These are phyloP conservation scores for Orgyia antiqua DNA, from an alignment of 2,888 invertebrate species.

Conservation along the genomic window DNA sequence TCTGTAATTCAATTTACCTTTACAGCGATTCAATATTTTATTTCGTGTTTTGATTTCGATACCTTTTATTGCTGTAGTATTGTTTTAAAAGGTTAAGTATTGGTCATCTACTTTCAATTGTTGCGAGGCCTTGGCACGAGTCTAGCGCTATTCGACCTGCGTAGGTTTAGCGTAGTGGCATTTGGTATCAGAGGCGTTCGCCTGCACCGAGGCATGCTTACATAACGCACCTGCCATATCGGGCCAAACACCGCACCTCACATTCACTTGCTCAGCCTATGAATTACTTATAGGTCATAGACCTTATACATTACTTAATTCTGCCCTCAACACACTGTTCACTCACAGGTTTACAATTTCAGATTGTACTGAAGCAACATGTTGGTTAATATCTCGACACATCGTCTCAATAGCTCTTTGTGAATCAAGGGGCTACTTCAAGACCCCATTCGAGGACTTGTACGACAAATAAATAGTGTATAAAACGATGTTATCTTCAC, in stretches of 20 bases:
- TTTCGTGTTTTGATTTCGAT: constrained; percentile 32
- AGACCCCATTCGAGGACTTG: constrained; percentile 26
- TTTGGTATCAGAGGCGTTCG: constrained; percentile 49
- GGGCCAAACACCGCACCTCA: constrained; percentile 64
- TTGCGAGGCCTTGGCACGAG: constrained; percentile 62
- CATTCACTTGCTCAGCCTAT: constrained; percentile 72
- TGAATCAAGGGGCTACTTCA: constrained; percentile 6
- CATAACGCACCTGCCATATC: constrained; percentile 78
- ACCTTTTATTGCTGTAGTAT: constrained; percentile 29
- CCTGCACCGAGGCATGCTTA: constrained; percentile 55
- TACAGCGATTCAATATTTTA: constrained; percentile 35
- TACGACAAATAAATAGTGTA: constrained; percentile 46
- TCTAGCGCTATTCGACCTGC: constrained; percentile 46
- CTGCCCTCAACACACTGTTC: constrained; percentile 36
- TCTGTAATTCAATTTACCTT: constrained; percentile 50
- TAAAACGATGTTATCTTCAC: constrained; percentile 32
- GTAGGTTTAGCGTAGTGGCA: constrained; percentile 61
- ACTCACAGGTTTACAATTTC: no score
- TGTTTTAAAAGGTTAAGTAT: constrained; percentile 42
- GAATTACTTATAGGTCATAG: constrained; percentile 76
- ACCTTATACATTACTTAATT: constrained; percentile 67
- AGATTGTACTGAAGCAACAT: constrained; percentile 8
- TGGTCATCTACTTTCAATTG: constrained; percentile 64
- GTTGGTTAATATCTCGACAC: constrained; percentile 15
- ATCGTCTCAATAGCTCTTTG: constrained; percentile 18